phyloP scores from a whole-genome alignment of 2,888 invertebrate genomes.

The Cheilosia grossa region DNA sequence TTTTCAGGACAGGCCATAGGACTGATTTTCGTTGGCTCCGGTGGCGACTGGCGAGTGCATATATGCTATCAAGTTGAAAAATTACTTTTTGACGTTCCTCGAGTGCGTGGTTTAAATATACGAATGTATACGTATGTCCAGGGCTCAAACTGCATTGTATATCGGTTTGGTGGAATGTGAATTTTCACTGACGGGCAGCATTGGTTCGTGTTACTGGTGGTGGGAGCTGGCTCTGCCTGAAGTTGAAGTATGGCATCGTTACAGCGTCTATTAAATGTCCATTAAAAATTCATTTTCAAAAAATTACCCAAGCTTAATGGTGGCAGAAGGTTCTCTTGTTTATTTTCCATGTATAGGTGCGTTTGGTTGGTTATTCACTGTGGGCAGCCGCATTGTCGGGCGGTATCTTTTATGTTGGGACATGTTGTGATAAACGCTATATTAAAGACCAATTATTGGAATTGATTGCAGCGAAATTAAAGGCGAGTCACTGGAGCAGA shows the following conservation, averaged over 20 bases:
- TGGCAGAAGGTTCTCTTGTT: constrained; percentile 22
- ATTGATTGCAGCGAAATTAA: too few relatives aligned
- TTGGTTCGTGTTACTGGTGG: neutral
- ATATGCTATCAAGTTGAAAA: constrained; percentile 58
- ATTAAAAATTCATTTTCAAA: constrained; percentile 59
- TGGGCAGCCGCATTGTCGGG: too few relatives aligned
- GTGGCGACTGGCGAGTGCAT: neutral
- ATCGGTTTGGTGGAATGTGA: constrained; percentile 11
- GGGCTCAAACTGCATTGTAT: constrained; percentile 15
- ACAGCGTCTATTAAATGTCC: constrained; percentile 51
- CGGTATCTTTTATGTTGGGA: too few relatives aligned
- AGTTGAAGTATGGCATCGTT: constrained; percentile 24
- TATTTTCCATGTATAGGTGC: neutral
- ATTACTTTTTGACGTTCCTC: constrained; percentile 50
- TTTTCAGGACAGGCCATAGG: constrained; percentile 2
- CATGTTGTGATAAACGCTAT: neutral
- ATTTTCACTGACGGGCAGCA: neutral
- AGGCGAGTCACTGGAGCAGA: too few relatives aligned
- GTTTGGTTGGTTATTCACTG: neutral
- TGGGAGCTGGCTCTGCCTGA: neutral
- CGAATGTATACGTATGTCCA: neutral
- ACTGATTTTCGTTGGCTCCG: constrained; percentile 17
- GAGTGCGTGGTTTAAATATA: constrained; percentile 38
- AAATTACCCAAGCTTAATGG: constrained; percentile 18
- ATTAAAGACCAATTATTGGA: neutral